Conservation (phyloP, 2,797 vertebrate species). For the Lagorchestes hirsutus region DNA sequence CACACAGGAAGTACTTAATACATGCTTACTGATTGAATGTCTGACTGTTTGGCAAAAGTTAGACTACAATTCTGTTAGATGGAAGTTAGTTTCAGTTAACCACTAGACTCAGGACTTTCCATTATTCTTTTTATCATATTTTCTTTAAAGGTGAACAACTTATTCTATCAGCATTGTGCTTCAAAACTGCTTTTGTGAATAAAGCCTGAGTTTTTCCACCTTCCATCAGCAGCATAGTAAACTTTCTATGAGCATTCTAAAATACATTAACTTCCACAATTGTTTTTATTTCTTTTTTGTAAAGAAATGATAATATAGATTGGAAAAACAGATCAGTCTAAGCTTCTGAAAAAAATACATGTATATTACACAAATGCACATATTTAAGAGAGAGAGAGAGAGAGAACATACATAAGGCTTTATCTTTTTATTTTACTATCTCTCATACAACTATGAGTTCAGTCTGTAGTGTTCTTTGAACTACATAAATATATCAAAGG, state of each 20-base stretch:
- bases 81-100: neutral
- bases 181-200: neutral
- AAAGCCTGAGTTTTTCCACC: neutral
- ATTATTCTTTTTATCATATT: neutral
- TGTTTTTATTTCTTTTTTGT: neutral
- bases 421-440: constrained; percentile 47
- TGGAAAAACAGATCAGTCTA: neutral
- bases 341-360: neutral
- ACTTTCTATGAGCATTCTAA: neutral
- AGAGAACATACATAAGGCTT: constrained; percentile 14
- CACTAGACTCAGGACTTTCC: neutral
- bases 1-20: neutral
- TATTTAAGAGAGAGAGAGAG: neutral
- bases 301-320: neutral
- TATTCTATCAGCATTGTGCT: neutral
- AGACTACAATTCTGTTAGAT: neutral
- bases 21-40: neutral
- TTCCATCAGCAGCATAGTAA: neutral
- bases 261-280: neutral
- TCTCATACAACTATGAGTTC: constrained; percentile 63
- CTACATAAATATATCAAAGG: constrained; percentile 38
- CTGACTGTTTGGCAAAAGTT: neutral
- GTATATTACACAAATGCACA: neutral
- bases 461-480: constrained; percentile 68
- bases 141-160: neutral